Evolutionary conservation across 2,113 vertebrate genomes (phyloP).

Genomic region (Epinephelus fuscoguttatus): DNA sequence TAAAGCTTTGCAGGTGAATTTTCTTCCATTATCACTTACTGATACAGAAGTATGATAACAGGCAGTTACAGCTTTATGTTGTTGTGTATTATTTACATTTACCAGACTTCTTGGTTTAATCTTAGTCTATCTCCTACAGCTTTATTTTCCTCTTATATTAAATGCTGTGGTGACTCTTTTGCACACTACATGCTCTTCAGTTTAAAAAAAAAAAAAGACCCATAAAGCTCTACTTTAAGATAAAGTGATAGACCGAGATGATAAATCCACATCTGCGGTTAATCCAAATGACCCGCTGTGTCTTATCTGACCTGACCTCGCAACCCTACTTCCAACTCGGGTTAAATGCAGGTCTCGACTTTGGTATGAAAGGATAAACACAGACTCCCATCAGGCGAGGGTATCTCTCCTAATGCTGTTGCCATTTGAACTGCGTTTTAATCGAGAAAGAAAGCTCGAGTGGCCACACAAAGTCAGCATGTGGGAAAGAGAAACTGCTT

Average conservation of each 20-base stretch:
- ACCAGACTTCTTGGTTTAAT: not conserved
- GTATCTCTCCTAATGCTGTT: not conserved
- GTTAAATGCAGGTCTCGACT: not conserved
- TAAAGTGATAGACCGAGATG: not conserved
- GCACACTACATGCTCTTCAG: not conserved
- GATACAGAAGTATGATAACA: not conserved
- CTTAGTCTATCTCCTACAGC: no score
- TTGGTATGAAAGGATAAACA: conserved; percentile 9
- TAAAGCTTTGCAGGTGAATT: not conserved
- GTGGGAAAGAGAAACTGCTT: conserved; percentile 1
- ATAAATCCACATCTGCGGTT: conserved; percentile 8
- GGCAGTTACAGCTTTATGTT: not conserved
- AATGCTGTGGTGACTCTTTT: not conserved
- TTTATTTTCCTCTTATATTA: not conserved
- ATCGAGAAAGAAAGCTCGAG: not conserved
- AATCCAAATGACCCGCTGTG: not conserved
- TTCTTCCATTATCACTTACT: not conserved
- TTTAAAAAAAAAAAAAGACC: not conserved
- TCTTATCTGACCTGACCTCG: conserved; percentile 15
- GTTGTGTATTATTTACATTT: conserved; percentile 3
- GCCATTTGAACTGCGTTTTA: not conserved
- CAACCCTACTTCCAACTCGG: not conserved
- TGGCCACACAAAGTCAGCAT: not conserved
- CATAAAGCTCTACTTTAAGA: not conserved
- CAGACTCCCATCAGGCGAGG: not conserved